Base-by-base conservation (phyloP, 2,888 invertebrate genomes). In the Panzeria rudis region DNA sequence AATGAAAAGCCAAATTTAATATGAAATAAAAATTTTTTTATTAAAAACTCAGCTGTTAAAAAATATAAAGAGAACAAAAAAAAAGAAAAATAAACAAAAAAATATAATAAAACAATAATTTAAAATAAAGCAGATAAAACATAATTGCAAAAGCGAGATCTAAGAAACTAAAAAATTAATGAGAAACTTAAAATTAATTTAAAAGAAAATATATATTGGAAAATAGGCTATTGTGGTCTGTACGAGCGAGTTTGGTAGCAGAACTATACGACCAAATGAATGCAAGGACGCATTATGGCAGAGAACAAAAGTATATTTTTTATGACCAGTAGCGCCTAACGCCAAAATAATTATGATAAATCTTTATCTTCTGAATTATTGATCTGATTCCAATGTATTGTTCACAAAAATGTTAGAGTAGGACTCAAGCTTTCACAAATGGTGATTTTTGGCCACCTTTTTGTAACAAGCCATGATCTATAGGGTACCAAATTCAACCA, bases 1-100 rank as follows among this genome's bases (percentile, higher is more conserved):
- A 86, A 84, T 82, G 78, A 86, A 86, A 86, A 71, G 73, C 84
- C 56, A 69, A 23, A 50, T 7, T 81, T 66, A 38, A 61, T 41
- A 47, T 35, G 17, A 64, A 52, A 71, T 17, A 59, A 54, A 35
- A 7, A 7, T 62, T 50, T 69, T 52, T 73, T 86, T 86, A 86
- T 88, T 89, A 90, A 88, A 87, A 90, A 89, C 90, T 90, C 88
- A 90, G 90, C 90, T 90, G 90, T 82, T 77, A 81, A 66, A 68
- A 86, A 81, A 78, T 61, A 75, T 85, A 56, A 62, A 72, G 73
- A 87, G 86, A 23, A 73, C 81, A 86, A 87, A 86, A 83, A 80
- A 86, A 86, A 87, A 73, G 68, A 61, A 69, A 77, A 86, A 82
- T 75, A 85, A 73, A 69, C 41, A 85, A 86, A 87, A 84, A 68